Evolutionary conservation across 2,888 invertebrate genomes (phyloP), one percentile per base, ranked within the genome.

Genomic region (Campaea margaritaria): DNA sequence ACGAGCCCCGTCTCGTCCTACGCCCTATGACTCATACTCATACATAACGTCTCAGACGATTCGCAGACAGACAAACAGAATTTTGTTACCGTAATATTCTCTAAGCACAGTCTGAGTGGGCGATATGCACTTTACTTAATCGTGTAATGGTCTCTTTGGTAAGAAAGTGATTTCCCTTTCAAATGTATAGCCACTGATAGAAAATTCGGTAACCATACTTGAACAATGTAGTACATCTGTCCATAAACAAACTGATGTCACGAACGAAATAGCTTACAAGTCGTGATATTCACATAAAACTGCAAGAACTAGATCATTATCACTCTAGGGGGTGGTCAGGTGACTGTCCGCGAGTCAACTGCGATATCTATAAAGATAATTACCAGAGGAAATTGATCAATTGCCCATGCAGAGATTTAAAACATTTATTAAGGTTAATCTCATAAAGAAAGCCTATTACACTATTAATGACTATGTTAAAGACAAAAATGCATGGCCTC

Each of bases 11-110:
- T 75, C 75, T 69, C 76, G 69, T 78, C 87, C 86, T 78, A 87
- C 88, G 82, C 80, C 51, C 54, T 70, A 74, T 89, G 89, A 89
- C 69, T 89, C 87, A 87, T 69, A 50, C 15, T 72, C 75, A 21
- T 5, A 3, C 21, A 5, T 21, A 21, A 21, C 21, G 73, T 68
- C 65, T 70, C 79, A 88, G 89, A 87, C 87, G 67, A 74, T 76
- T 74, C 74, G 71, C 79, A 88, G 86, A 86, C 87, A 80, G 79
- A 81, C 78, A 80, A 77, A 82, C 45, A 27, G 59, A 55, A 51
- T 60, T 53, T 58, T 58, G 53, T 60, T 62, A 60, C 64, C 52
- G 58, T 65, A 64, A 68, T 62, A 61, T 58, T 43, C 49, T 59
- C 63, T 55, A 61, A 65, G 64, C 58, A 50, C 36, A 28, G 48